phyloP scores from a whole-genome alignment of 1,140 invertebrate genomes.

The Bradynema listronoti region DNA sequence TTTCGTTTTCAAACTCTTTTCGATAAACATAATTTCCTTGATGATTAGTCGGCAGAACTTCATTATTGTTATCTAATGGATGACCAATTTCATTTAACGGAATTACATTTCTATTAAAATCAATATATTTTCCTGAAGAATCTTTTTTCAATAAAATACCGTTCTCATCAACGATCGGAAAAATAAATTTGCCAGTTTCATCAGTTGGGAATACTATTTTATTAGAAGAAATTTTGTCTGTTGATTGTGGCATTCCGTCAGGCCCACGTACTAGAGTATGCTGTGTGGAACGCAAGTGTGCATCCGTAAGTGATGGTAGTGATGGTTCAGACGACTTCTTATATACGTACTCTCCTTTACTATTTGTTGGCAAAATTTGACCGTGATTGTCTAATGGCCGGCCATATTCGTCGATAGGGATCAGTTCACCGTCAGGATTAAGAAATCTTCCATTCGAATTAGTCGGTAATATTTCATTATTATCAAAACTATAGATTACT shows the following conservation, averaged over 20 bases:
- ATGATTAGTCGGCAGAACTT: neutral
- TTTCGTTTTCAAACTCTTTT: no score
- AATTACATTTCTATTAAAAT: neutral
- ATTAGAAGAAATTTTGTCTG: neutral
- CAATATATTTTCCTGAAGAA: no score
- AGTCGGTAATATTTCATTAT: constrained; percentile 32
- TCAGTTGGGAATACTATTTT: no score
- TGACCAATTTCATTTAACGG: neutral
- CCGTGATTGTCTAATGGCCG: constrained; percentile 25
- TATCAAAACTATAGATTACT: no score
- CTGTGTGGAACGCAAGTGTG: constrained; percentile 8
- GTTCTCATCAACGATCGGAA: no score
- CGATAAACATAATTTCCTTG: no score
- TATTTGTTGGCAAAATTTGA: constrained; percentile 34
- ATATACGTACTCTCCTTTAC: constrained; percentile 30
- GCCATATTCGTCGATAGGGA: constrained; percentile 37
- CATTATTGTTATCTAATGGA: neutral
- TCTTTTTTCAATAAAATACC: no score
- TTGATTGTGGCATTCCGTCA: no score
- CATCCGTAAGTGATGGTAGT: constrained; percentile 8
- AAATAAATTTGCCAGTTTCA: no score
- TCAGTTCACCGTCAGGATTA: constrained; percentile 40
- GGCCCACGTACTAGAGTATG: neutral
- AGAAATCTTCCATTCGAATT: constrained; percentile 33
- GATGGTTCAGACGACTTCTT: neutral